These are phyloP conservation scores for Meteorus cinctellus DNA, from an alignment of 2,888 invertebrate genomes.

Conservation along the genomic window DNA sequence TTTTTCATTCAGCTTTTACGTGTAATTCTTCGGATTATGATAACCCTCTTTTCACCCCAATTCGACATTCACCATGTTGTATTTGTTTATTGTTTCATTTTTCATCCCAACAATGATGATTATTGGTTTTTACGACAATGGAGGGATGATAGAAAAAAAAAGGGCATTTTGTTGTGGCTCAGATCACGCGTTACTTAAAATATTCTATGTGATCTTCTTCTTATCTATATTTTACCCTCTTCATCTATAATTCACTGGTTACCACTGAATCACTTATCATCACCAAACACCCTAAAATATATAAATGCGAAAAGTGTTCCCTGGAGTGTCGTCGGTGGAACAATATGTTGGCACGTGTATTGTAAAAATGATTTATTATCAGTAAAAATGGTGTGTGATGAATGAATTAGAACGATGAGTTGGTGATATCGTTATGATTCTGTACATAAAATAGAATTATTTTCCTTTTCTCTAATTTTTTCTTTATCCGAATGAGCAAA, in stretches of 20 bases:
- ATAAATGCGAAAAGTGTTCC: neutral
- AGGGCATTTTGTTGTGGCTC: neutral
- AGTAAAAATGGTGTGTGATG: neutral
- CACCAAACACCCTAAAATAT: neutral
- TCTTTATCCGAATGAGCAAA: neutral
- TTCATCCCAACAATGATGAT: neutral
- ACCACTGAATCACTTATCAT: slow-evolving; percentile 7
- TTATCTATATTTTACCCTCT: slow-evolving; percentile 7
- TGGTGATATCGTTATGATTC: neutral
- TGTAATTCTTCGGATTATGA: too few relatives aligned
- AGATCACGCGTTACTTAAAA: slow-evolving; percentile 4
- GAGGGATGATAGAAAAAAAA: neutral
- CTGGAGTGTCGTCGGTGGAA: neutral
- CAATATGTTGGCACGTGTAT: neutral
- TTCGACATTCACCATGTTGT: too few relatives aligned
- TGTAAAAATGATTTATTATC: neutral
- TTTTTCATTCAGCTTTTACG: too few relatives aligned
- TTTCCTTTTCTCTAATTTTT: neutral
- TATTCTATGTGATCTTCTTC: neutral
- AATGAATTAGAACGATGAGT: neutral
- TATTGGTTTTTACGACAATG: neutral
- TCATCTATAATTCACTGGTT: slow-evolving; percentile 8
- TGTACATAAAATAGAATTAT: neutral
- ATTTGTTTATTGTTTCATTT: neutral
- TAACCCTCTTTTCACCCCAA: too few relatives aligned